phyloP scores from a whole-genome alignment of 2,113 vertebrate species.

The Euleptes europaea region DNA sequence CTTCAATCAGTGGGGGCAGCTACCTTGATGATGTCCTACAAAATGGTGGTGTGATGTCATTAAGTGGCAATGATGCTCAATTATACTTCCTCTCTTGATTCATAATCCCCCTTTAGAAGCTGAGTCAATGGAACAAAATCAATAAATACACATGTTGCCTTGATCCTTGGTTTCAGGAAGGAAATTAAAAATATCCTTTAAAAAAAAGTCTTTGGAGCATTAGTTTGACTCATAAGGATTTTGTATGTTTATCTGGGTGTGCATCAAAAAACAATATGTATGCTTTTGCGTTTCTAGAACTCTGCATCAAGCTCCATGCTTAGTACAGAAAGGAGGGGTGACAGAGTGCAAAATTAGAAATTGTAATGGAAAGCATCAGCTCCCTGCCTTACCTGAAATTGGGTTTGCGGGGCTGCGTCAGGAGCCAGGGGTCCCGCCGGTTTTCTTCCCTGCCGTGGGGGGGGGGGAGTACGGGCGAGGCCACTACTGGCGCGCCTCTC shows the following conservation, averaged over 20 bases:
- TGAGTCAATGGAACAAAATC: neutral
- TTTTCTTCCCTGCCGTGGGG: too few relatives aligned
- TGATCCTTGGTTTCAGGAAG: neutral
- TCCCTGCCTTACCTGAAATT: too few relatives aligned
- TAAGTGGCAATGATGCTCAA: neutral
- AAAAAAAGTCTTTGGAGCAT: neutral
- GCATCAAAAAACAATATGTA: too few relatives aligned
- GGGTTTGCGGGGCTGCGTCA: too few relatives aligned
- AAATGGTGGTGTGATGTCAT: neutral
- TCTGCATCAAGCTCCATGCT: too few relatives aligned
- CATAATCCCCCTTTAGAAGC: neutral
- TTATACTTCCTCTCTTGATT: neutral
- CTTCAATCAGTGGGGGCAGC: neutral
- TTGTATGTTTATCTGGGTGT: neutral
- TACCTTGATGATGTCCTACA: neutral
- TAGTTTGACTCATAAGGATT: neutral
- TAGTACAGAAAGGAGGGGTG: too few relatives aligned
- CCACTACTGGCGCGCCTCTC: too few relatives aligned
- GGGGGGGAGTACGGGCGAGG: too few relatives aligned
- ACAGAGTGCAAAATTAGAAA: too few relatives aligned
- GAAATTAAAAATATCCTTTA: neutral
- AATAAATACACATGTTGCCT: neutral
- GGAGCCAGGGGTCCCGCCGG: too few relatives aligned
- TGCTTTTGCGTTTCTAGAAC: too few relatives aligned
- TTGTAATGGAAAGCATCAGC: too few relatives aligned